Conservation (phyloP, 1,140 invertebrate genomes). For the Diprion similis region DNA sequence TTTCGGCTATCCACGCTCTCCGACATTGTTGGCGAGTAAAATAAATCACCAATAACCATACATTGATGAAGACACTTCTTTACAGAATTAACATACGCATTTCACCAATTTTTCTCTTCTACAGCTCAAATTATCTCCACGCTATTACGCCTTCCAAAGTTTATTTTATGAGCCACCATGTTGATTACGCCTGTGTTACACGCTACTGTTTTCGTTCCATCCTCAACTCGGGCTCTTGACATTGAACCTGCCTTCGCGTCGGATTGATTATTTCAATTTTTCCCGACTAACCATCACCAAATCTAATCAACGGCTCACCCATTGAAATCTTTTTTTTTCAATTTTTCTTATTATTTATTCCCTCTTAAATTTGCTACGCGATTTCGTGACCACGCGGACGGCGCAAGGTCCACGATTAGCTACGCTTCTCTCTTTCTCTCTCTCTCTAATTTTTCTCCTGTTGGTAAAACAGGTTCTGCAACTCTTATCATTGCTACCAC, state of each 20-base stretch:
- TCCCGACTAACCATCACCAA: background rate
- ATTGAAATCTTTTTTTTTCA: background rate
- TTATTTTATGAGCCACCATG: conserved; percentile 7
- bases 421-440: background rate
- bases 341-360: too few species aligned
- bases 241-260: too few species aligned
- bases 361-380: background rate
- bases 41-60: too few species aligned
- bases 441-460: background rate
- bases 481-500: background rate
- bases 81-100: background rate
- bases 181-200: background rate
- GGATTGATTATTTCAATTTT: too few species aligned
- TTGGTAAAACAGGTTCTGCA: background rate
- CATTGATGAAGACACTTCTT: too few species aligned
- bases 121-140: background rate
- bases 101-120: background rate
- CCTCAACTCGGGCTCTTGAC: too few species aligned
- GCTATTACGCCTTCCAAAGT: background rate
- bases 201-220: background rate
- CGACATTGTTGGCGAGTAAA: background rate
- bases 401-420: background rate
- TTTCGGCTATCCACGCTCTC: background rate
- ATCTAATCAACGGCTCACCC: background rate
- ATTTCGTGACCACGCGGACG: background rate